Conservation (phyloP, 2,888 invertebrate genomes). For the Nycteola revayana region DNA sequence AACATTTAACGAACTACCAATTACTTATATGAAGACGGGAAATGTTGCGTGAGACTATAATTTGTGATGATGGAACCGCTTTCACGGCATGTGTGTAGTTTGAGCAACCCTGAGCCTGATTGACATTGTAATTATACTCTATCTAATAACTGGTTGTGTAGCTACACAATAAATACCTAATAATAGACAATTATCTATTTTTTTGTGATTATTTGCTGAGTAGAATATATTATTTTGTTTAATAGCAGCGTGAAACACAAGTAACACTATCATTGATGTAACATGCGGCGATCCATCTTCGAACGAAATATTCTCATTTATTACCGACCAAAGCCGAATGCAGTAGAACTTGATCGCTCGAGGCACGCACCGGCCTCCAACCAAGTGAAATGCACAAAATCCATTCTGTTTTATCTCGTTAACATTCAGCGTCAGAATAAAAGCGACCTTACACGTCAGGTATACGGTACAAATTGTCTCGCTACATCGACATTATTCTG, state of each 20-base stretch:
- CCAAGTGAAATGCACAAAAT: constrained; percentile 76
- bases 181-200: too few species aligned
- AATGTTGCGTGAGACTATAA: too few species aligned
- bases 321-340: constrained; percentile 33
- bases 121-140: too few species aligned
- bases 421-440: constrained; percentile 31
- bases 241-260: too few species aligned
- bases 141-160: too few species aligned
- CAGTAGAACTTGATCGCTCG: constrained; percentile 38
- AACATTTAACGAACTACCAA: too few species aligned
- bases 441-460: constrained; percentile 26
- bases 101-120: too few species aligned
- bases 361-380: constrained; percentile 51
- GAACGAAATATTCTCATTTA: constrained; percentile 36
- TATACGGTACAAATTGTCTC: constrained; percentile 36
- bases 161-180: too few species aligned
- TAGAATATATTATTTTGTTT: too few species aligned
- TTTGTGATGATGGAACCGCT: neutral
- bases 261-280: constrained; percentile 22
- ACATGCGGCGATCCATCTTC: constrained; percentile 29
- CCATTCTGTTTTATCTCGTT: constrained; percentile 75
- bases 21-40: too few species aligned
- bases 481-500: constrained; percentile 44
- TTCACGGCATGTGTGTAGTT: too few species aligned
- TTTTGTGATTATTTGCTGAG: too few species aligned